Evolutionary conservation across 2,888 invertebrate species (phyloP), one percentile per base, ranked within the genome.

Genomic region (Drosophila mimica): DNA sequence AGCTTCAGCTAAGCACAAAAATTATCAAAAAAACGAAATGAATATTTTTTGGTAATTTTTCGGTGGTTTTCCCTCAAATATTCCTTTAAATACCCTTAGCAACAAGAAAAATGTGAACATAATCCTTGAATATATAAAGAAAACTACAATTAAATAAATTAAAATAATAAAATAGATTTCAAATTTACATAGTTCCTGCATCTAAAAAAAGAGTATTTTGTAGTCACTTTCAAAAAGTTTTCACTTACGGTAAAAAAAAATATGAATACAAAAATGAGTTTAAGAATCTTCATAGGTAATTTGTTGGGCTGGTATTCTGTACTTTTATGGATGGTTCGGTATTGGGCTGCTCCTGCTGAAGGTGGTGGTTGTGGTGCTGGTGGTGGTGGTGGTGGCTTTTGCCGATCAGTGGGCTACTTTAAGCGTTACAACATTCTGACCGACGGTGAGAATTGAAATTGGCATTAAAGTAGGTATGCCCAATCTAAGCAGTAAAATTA

Each of bases 1-100:
- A 63, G 57, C 53, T 48, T 65, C 58, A 72, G 75, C 64, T 52
- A 59, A 63, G 62, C 68, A 66, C 62, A 49, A 68, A 77, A 78
- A 82, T 78, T 67, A 74, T 76, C 68, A 70, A 62, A 72, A 82
- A 82, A 88, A 70, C 67, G 64, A 82, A 85, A 85, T 85, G 88
- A 85, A 85, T 86, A 85, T 83, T 77, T 83, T 72, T 75, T 56
- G 57, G 57, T 76, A 79, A 79, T 82, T 82, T 81, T 73, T 36
- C 34, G 15, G 40, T 48, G 9, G 11, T n/a, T 64, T 58, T 48
- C 49, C 17, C n/a, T 15, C 0, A 30, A 2, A 7, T 13, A 15
- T 49, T 38, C 4, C 20, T 38, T 9, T 3, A 7, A 46, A 64
- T 57, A 49, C 56, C 15, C 74, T 59, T 25, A 0, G 25, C 25